Percentiles rank a stretch among this genome's conserved stretches.
Conservation (phyloP, 2,888 invertebrate species). For the Brachypterus glaber region DNA sequence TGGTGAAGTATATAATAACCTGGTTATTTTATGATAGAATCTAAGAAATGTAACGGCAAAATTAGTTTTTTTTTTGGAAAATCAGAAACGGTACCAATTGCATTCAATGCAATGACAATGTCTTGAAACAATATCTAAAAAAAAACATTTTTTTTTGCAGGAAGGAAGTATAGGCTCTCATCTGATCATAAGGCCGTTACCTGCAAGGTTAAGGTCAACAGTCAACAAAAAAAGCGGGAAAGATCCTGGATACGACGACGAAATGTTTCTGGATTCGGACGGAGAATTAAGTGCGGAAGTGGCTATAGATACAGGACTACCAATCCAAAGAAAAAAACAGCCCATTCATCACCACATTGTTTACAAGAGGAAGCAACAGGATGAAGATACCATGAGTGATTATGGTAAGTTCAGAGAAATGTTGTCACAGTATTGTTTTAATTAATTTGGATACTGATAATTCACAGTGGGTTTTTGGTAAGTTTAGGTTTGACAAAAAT, state of each 20-base stretch:
- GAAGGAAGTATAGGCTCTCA: slow-evolving; percentile 89
- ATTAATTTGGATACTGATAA: too few species aligned
- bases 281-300: slow-evolving; percentile 56
- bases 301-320: slow-evolving; percentile 54
- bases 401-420: slow-evolving; percentile 62
- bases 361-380: slow-evolving; percentile 52
- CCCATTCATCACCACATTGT: slow-evolving; percentile 61
- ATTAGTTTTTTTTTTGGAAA: too few species aligned
- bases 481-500: too few species aligned
- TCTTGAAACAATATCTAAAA: too few species aligned
- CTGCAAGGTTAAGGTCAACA: slow-evolving; percentile 50
- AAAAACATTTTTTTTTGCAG: too few species aligned
- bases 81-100: too few species aligned
- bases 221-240: slow-evolving; percentile 4
- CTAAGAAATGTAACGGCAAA: too few species aligned
- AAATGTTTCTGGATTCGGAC: slow-evolving; percentile 60
- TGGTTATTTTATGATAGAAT: too few species aligned
- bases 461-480: too few species aligned
- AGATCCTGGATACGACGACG: slow-evolving; percentile 26
- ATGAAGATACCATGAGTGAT: slow-evolving; percentile 62
- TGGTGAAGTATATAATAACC: too few species aligned
- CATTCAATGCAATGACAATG: too few species aligned
- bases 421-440: too few species aligned
- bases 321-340: slow-evolving; percentile 39
- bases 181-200: slow-evolving; percentile 78